These are phyloP conservation scores for Sinosuthora webbiana DNA, from an alignment of 2,113 vertebrate species.

Conservation along the genomic window DNA sequence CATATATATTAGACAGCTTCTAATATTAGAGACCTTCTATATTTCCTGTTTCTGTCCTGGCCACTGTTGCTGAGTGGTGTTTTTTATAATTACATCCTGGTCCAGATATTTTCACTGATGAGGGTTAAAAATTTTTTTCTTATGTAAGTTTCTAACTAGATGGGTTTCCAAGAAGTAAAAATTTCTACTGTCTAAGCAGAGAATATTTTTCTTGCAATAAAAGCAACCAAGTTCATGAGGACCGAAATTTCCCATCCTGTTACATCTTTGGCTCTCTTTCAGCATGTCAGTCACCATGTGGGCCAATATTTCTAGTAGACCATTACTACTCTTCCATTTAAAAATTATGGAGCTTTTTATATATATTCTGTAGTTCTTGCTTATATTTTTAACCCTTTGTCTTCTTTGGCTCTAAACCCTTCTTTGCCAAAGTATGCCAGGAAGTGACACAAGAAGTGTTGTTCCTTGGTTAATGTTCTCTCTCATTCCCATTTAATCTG, in stretches of 20 bases:
- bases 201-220: neutral
- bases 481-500: neutral
- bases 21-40: neutral
- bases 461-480: neutral
- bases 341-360: accelerated
- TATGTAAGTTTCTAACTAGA: neutral
- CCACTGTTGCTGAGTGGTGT: neutral
- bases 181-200: neutral
- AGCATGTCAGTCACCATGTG: neutral
- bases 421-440: neutral
- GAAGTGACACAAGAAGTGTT: neutral
- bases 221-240: neutral
- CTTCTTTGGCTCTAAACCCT: neutral
- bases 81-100: neutral
- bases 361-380: neutral
- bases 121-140: neutral
- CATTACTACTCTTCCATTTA: neutral
- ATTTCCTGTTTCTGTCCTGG: neutral
- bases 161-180: neutral
- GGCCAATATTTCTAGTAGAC: neutral
- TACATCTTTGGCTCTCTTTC: neutral
- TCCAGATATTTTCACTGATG: neutral
- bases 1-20: neutral
- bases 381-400: neutral
- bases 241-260: neutral